Conservation (phyloP, 2,113 vertebrate species). For the Ochotona princeps region DNA sequence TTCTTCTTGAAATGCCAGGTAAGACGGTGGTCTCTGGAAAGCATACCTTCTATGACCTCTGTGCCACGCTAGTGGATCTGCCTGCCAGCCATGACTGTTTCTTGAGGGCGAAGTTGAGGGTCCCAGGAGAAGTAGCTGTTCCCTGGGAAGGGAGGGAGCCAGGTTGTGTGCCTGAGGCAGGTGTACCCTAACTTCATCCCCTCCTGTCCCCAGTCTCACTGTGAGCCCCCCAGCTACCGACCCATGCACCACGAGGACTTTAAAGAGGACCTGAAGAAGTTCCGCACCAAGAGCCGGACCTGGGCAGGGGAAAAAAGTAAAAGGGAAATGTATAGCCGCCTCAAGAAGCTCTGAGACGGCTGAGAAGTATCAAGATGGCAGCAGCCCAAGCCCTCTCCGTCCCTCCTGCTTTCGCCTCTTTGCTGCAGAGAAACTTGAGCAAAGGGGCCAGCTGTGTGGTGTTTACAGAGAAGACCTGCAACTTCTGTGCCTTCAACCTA, state of each 20-base stretch:
- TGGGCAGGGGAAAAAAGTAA: conserved; percentile 98
- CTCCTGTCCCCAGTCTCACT: conserved; percentile 86
- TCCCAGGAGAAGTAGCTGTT: neutral
- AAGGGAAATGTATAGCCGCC: conserved; percentile 94
- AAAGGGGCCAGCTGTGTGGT: neutral
- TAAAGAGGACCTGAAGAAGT: conserved; percentile 93
- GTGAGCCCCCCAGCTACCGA: conserved; percentile 94
- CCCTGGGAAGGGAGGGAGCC: neutral
- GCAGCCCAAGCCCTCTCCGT: neutral
- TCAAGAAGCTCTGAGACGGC: conserved; percentile 94
- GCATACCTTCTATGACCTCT: too few species aligned
- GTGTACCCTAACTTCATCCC: neutral
- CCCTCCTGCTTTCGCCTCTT: neutral
- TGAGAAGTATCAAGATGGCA: accelerated
- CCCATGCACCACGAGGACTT: conserved; percentile 98
- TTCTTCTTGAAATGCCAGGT: conserved; percentile 93
- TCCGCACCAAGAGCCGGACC: conserved; percentile 94
- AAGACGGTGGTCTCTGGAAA: conserved; percentile 2
- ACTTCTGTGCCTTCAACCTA: neutral
- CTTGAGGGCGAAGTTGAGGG: neutral
- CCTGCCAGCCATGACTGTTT: neutral
- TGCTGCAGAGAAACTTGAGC: conserved; percentile 20
- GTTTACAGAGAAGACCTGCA: neutral
- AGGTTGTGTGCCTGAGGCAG: neutral
- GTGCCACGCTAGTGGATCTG: neutral